Evolutionary conservation across 1,140 invertebrate genomes (phyloP), one percentile per base, ranked within the genome.

Genomic region (Hyphantria cunea): DNA sequence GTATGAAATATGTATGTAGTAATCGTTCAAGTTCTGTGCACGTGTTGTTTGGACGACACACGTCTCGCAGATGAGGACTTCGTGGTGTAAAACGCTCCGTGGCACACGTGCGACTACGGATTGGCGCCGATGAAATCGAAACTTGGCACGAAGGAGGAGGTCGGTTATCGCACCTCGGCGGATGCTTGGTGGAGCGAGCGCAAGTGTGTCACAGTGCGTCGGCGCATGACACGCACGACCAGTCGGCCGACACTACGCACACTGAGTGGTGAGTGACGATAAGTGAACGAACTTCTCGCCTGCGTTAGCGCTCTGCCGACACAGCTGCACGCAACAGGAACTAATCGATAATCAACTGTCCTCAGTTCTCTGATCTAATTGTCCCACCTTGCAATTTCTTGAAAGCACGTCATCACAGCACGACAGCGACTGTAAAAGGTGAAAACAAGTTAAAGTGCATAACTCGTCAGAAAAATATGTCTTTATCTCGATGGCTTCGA

Each of bases 121-220:
- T 75, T 80, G 71, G 75, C 69, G 74, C 13, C 39, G 72, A 76
- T 81, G 74, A 84, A 85, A 85, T 74, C 61, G 80, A 84, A 81
- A 81, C 79, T 84, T 80, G 80, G 83, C 83, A 83, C 73, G 66
- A 37, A 58, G 61, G 71, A 68, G 62, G 74, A 72, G 78, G 72
- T 77, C 74, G 76, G 84, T 80, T 84, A 76, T 82, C 78, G 82
- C 72, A 68, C 72, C 63, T 64, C 68, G 62, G 56, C 59, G 64
- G 73, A 65, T 56, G 72, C 66, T 69, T 67, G 66, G 65, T 63
- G 72, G 68, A 66, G 72, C 73, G 77, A 64, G 69, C 71, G 70
- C 74, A 76, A 68, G 55, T 83, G 76, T 82, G 75, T 75, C 81
- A 77, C 68, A 71, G 66, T 69, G 74, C 76, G 76, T 60, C 65